Conservation (phyloP, 2,113 vertebrate species). For the Lagopus muta region DNA sequence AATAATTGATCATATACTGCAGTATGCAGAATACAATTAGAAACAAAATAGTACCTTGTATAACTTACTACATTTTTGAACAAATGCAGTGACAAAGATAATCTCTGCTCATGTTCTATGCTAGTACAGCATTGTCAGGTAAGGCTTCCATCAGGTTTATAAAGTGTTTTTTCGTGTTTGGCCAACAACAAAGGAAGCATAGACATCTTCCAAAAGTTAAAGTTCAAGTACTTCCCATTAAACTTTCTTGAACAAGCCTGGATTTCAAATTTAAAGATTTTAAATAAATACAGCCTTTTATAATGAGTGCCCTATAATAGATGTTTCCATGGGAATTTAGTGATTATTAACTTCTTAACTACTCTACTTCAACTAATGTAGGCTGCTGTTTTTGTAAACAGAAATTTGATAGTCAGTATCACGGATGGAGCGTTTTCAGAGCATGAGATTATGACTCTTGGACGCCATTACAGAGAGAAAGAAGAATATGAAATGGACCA, state of each 20-base stretch:
- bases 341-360: slow-evolving; percentile 13
- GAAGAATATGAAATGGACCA: slow-evolving; percentile 65
- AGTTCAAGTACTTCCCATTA: neutral
- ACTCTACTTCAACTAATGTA: neutral
- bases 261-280: neutral
- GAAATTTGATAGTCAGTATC: slow-evolving; percentile 79
- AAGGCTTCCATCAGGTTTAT: neutral
- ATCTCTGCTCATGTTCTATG: neutral
- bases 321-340: neutral
- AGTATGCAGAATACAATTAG: neutral
- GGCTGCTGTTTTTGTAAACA: slow-evolving; percentile 56
- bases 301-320: neutral
- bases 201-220: neutral
- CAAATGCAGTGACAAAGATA: neutral
- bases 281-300: neutral
- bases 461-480: slow-evolving; percentile 75
- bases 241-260: neutral
- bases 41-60: neutral
- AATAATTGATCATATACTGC: neutral
- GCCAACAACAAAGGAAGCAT: neutral
- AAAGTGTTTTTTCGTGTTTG: neutral
- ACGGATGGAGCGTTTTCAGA: slow-evolving; percentile 77
- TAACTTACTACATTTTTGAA: neutral
- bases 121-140: neutral
- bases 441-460: slow-evolving; percentile 88